phyloP scores from a whole-genome alignment of 2,113 vertebrate species.

The Columbina picui region DNA sequence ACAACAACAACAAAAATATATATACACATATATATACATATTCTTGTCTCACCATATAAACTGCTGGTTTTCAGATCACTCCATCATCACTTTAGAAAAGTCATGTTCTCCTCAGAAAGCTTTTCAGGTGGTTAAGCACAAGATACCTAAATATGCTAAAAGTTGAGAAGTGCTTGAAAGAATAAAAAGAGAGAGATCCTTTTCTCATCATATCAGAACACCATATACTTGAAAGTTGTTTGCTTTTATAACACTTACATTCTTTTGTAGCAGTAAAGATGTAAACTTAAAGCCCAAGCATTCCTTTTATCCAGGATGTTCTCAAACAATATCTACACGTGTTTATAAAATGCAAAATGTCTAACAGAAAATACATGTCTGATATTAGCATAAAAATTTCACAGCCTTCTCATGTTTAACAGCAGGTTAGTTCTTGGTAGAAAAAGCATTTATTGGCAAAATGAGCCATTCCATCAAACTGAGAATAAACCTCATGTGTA shows the following conservation, averaged over 20 bases:
- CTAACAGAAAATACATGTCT: neutral
- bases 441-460: neutral
- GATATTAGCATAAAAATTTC: neutral
- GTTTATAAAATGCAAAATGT: neutral
- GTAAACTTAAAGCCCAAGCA: neutral
- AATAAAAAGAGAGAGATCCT: neutral
- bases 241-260: neutral
- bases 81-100: neutral
- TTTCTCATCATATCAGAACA: neutral
- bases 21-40: neutral
- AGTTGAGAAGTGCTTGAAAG: neutral
- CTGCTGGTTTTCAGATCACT: neutral
- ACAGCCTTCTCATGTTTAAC: neutral
- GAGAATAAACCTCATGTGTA: neutral
- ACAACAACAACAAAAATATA: neutral
- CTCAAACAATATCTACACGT: neutral
- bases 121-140: neutral
- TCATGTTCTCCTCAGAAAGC: neutral
- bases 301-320: neutral
- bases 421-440: neutral
- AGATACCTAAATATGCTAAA: neutral
- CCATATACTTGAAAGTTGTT: neutral
- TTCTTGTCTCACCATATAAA: neutral
- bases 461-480: neutral
- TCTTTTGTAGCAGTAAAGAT: neutral